A percentile compares a stretch with the other conserved stretches of the same genome.
Evolutionary conservation across 1,140 invertebrate genomes (phyloP).

Genomic region (Saxidomus purpurata): DNA sequence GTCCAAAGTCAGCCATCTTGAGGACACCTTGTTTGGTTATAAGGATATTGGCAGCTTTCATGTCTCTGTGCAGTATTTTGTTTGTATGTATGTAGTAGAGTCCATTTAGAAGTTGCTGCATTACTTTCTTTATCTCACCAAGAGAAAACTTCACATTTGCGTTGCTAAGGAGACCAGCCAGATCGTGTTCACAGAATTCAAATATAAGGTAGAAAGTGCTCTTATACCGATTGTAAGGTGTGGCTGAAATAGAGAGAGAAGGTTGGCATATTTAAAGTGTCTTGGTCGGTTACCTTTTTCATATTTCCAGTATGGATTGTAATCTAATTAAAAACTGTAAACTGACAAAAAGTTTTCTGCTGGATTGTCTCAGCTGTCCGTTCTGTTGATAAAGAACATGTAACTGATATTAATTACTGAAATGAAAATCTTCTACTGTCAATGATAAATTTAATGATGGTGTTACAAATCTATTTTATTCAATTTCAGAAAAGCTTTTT

Average conservation of each 20-base stretch:
- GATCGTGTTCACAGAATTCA: constrained; percentile 99
- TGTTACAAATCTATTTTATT: too few species aligned
- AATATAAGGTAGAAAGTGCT: constrained; percentile 98
- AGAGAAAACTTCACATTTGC: constrained; percentile 98
- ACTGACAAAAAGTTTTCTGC: too few species aligned
- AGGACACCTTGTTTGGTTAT: constrained; percentile 98
- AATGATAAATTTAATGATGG: too few species aligned
- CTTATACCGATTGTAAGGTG: constrained; percentile 93
- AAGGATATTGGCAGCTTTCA: constrained; percentile 99
- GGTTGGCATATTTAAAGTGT: too few species aligned
- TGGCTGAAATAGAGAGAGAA: constrained; percentile 88
- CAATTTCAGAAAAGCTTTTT: too few species aligned
- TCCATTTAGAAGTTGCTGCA: constrained; percentile 98
- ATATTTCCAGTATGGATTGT: too few species aligned
- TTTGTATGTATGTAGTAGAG: constrained; percentile 99
- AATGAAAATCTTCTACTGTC: too few species aligned
- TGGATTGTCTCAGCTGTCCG: too few species aligned
- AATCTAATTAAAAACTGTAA: too few species aligned
- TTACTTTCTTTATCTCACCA: constrained; percentile 98
- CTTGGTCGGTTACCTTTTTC: too few species aligned
- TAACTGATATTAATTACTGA: too few species aligned
- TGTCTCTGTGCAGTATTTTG: constrained; percentile 97
- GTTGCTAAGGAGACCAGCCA: constrained; percentile 98
- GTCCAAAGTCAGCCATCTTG: constrained; percentile 88
- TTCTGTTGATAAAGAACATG: too few species aligned